A percentile compares a stretch with the other conserved stretches of the same genome.
Conservation (phyloP, 2,113 vertebrate genomes). For the Pterocles gutturalis region DNA sequence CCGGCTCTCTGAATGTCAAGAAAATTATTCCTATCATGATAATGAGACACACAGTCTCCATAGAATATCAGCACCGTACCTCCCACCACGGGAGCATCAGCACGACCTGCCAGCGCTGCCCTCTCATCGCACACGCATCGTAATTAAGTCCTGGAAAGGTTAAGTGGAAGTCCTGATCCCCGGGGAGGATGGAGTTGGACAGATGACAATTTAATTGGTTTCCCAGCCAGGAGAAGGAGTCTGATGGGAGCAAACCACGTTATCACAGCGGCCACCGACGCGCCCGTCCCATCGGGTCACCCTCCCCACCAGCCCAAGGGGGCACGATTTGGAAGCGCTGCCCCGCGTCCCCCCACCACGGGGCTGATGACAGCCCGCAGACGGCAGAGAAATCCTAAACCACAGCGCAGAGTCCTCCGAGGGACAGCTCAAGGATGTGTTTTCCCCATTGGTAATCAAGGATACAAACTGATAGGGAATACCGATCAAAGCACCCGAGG, state of each 20-base stretch:
- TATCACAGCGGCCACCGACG: rapidly evolving
- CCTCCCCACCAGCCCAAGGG: rapidly evolving
- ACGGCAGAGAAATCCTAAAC: rapidly evolving
- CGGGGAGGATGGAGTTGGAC: background rate
- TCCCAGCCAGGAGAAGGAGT: background rate
- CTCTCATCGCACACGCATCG: background rate
- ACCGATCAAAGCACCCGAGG: background rate
- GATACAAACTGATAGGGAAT: background rate
- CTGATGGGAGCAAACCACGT: background rate
- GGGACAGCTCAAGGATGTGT: rapidly evolving
- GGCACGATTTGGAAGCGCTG: background rate
- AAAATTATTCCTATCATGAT: background rate
- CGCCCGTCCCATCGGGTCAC: background rate
- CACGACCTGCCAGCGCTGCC: background rate
- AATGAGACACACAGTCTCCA: rapidly evolving
- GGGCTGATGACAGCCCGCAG: rapidly evolving
- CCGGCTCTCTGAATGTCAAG: background rate
- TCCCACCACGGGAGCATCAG: background rate
- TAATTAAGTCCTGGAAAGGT: background rate
- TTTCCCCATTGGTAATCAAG: background rate
- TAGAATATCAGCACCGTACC: background rate
- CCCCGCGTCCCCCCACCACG: rapidly evolving
- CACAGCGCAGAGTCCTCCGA: background rate
- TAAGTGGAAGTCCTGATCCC: background rate
- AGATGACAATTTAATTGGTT: background rate